phyloP scores from a whole-genome alignment of 2,888 invertebrate species.

The Drosophila mimetica region DNA sequence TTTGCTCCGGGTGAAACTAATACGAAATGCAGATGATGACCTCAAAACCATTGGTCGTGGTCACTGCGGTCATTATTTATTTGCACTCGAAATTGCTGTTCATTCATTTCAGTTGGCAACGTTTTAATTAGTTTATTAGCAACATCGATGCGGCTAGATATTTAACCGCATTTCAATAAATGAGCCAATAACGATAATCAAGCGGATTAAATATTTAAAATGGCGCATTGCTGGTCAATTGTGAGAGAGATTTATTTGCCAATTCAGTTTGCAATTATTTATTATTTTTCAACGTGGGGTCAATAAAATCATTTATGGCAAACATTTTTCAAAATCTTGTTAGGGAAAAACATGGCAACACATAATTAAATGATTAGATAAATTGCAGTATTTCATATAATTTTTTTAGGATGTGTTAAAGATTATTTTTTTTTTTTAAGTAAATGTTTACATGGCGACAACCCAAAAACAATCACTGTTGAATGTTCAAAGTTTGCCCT shows the following conservation, averaged over 20 bases:
- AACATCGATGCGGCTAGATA: slow-evolving; percentile 12
- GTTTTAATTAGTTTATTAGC: slow-evolving; percentile 46
- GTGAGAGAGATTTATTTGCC: not conserved
- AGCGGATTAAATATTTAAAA: slow-evolving; percentile 30
- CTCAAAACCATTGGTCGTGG: slow-evolving; percentile 19
- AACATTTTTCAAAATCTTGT: not conserved
- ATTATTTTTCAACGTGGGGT: not conserved
- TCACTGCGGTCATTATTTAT: slow-evolving; percentile 24
- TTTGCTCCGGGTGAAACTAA: slow-evolving; percentile 3
- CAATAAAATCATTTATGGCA: not conserved
- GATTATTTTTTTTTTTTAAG: too few relatives aligned
- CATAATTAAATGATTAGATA: not conserved
- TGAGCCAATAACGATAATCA: slow-evolving; percentile 22
- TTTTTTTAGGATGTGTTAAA: too few relatives aligned
- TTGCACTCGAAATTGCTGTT: slow-evolving; percentile 12
- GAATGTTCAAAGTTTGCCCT: slow-evolving; percentile 13
- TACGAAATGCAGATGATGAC: slow-evolving; percentile 15
- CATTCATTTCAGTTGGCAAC: slow-evolving; percentile 23
- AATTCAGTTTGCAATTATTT: not conserved
- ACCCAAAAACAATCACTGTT: slow-evolving; percentile 1
- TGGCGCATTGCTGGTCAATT: slow-evolving; percentile 18
- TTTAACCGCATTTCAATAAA: slow-evolving; percentile 38
- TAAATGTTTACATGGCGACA: not conserved
- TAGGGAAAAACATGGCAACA: not conserved
- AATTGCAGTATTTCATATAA: not conserved